phyloP scores from a whole-genome alignment of 2,888 invertebrate genomes.

The Autographa pulchrina region DNA sequence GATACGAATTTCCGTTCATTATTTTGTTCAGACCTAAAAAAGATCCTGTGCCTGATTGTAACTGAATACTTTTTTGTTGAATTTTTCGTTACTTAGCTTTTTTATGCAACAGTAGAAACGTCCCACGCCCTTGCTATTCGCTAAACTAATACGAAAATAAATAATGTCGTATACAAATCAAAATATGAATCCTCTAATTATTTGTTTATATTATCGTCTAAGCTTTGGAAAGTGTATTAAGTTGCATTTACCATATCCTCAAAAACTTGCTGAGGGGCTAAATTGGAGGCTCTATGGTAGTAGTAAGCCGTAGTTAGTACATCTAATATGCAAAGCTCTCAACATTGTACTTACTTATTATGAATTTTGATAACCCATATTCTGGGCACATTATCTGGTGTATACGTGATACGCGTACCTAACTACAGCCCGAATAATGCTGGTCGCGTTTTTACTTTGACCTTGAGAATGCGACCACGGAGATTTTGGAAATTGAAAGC shows the following conservation, averaged over 20 bases:
- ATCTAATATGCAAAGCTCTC: constrained; percentile 6
- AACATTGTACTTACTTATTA: neutral
- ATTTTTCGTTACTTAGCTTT: no score
- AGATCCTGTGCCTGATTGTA: neutral
- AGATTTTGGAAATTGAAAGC: neutral
- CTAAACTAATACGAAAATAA: no score
- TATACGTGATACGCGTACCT: neutral
- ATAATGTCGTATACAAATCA: no score
- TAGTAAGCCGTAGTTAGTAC: constrained; percentile 1
- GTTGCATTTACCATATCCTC: neutral
- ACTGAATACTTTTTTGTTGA: neutral
- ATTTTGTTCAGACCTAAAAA: neutral
- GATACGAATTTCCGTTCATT: neutral
- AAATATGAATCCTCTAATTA: no score
- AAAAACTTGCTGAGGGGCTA: neutral
- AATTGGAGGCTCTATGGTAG: neutral
- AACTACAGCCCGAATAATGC: neutral
- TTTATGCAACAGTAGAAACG: no score
- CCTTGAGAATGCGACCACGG: neutral
- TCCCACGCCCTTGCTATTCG: no score
- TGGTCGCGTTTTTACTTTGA: neutral
- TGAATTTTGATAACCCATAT: constrained; percentile 26
- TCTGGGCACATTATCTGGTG: constrained; percentile 24
- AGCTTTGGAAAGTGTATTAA: no score
- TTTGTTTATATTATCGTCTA: no score